Percentiles rank a stretch among this genome's conserved stretches.
These are phyloP conservation scores for Numenius phaeopus DNA, from an alignment of 2,797 vertebrate genomes.

Conservation along the genomic window DNA sequence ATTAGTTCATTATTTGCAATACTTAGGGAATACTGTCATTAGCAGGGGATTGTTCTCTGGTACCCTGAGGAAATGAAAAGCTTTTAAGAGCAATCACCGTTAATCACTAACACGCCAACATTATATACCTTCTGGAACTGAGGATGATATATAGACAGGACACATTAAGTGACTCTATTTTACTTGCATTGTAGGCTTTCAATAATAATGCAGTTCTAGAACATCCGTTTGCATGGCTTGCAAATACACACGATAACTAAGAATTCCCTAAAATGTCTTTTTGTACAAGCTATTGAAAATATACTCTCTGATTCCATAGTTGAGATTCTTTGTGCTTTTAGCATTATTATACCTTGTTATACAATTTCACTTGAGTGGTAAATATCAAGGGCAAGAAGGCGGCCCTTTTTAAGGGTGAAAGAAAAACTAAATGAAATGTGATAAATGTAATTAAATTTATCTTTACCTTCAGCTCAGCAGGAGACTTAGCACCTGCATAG, in stretches of 20 bases:
- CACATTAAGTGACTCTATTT: not conserved
- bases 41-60: conserved; percentile 29
- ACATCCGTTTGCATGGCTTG: not conserved
- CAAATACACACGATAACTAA: not conserved
- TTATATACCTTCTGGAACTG: not conserved
- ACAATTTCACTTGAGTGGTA: not conserved
- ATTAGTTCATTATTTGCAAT: conserved; percentile 24
- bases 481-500: not conserved
- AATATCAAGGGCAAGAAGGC: not conserved
- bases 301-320: not conserved
- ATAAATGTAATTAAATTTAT: not conserved
- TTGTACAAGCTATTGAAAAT: not conserved
- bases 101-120: conserved; percentile 38
- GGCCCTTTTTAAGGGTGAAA: not conserved
- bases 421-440: not conserved
- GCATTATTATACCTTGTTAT: not conserved
- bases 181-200: not conserved
- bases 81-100: conserved; percentile 56
- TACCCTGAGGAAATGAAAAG: conserved; percentile 51
- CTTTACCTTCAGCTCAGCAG: not conserved
- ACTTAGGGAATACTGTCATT: conserved; percentile 38
- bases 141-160: not conserved
- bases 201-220: not conserved
- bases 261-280: not conserved
- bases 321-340: not conserved